These are phyloP conservation scores for Drosophila santomea DNA, from an alignment of 1,140 invertebrate genomes.

Conservation along the genomic window DNA sequence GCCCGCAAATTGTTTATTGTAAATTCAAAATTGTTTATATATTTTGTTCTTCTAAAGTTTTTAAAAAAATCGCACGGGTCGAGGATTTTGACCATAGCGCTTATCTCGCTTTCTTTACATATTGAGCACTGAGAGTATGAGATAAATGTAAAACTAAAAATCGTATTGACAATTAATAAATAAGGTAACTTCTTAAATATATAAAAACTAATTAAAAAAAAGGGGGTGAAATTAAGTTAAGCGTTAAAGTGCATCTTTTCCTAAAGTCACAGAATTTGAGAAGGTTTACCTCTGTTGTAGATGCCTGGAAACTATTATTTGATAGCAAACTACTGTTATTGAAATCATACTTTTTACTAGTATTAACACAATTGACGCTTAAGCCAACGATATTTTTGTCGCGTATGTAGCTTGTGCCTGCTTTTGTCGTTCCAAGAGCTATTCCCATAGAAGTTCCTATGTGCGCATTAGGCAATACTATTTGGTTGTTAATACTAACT, in stretches of 20 bases:
- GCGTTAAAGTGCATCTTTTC: not conserved
- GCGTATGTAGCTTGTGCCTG: slow-evolving; percentile 44
- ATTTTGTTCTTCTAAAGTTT: no score
- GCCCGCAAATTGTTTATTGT: no score
- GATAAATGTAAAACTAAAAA: no score
- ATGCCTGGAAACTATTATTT: slow-evolving; percentile 54
- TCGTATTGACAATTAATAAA: no score
- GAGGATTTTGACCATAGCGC: no score
- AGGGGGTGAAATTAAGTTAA: not conserved
- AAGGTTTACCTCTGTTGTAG: slow-evolving; percentile 62
- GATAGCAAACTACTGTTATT: slow-evolving; percentile 62
- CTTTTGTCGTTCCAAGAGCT: slow-evolving; percentile 26
- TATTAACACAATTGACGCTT: slow-evolving; percentile 53
- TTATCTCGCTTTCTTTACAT: no score
- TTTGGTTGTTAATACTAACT: slow-evolving; percentile 31
- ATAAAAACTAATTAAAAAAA: not conserved
- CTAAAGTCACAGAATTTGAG: not conserved
- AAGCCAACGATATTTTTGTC: slow-evolving; percentile 51
- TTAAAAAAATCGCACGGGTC: no score
- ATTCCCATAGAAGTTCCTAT: slow-evolving; percentile 24
- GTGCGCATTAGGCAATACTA: slow-evolving; percentile 44
- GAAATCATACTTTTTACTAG: slow-evolving; percentile 62
- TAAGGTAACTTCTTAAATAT: no score
- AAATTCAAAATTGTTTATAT: no score
- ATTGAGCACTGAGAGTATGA: no score